Evolutionary conservation across 2,797 vertebrate species (phyloP).

Genomic region (Xiphorhynchus erythropygius): DNA sequence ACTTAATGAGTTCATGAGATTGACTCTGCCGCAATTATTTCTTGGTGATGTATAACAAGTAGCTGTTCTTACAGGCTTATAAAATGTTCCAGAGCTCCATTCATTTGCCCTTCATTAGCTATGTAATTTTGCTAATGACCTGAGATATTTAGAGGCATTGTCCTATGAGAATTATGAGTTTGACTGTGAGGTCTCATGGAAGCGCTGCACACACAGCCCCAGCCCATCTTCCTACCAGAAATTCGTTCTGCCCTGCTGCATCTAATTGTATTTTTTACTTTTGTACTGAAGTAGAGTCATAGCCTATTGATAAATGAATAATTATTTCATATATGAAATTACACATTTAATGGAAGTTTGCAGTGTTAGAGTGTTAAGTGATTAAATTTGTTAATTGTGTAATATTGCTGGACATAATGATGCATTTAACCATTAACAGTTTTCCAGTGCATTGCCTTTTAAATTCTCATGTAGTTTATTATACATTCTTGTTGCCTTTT

Average conservation of each 20-base stretch:
- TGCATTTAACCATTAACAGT: slow-evolving; percentile 42
- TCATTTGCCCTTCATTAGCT: slow-evolving; percentile 75
- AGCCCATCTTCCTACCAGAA: not conserved
- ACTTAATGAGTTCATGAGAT: slow-evolving; percentile 48
- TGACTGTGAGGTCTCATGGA: not conserved
- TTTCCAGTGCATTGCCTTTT: slow-evolving; percentile 37
- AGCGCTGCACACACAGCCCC: not conserved
- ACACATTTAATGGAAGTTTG: slow-evolving; percentile 59
- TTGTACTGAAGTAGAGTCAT: slow-evolving; percentile 30
- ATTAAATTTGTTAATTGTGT: slow-evolving; percentile 63
- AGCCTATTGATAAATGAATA: slow-evolving; percentile 61
- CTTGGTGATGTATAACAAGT: slow-evolving; percentile 67
- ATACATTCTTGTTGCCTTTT: slow-evolving; percentile 27
- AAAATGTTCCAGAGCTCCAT: slow-evolving; percentile 68
- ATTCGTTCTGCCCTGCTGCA: slow-evolving; percentile 37
- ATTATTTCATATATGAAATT: slow-evolving; percentile 41
- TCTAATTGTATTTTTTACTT: slow-evolving; percentile 53
- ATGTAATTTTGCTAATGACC: slow-evolving; percentile 75
- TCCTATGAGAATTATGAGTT: slow-evolving; percentile 53
- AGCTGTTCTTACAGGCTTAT: slow-evolving; percentile 66
- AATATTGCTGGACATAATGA: slow-evolving; percentile 25
- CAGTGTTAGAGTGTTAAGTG: slow-evolving; percentile 39
- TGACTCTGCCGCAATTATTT: slow-evolving; percentile 69
- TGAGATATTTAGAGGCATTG: slow-evolving; percentile 54
- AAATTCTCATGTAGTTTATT: not conserved